Base-by-base conservation (phyloP, 2,113 vertebrate genomes). In the Jacana jacana region DNA sequence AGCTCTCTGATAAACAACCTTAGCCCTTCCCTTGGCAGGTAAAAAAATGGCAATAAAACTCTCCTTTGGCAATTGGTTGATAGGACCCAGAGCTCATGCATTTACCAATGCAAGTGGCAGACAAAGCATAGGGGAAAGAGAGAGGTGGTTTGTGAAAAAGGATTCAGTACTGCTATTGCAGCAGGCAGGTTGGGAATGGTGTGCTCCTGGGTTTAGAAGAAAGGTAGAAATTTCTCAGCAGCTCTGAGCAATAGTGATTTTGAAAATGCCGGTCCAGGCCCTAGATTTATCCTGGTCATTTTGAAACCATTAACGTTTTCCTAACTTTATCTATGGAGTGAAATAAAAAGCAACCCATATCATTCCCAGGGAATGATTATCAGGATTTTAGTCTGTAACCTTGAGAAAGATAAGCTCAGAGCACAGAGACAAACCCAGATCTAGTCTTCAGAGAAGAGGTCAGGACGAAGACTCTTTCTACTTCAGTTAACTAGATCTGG, bases 1-100 rank as follows among this genome's bases (percentile, higher is more conserved):
- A 82, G 44, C 39, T 93, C 48, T 79, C 73, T 93, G 95, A 93
- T 82, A 87, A 95, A 89, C 70, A 93, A 11, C 49, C 39, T 92
- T 46, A 66, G 72, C 40, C 61, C 88, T 92, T 69, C 66, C 79
- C 48, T 85, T 87, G 63, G 49, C 49, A 89, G 48, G 82, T 79
- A 55, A 91, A 92, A 72, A 88, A 88, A 64, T 5, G 24, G 30
- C 48, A 87, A 65, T 94, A 91, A 92, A 92, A 69, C 9, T 87
- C 61, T 88, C 57, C 9, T 65, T 88, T 80, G 80, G 51, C 69
- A 90, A 80, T 64, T 63, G 58, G 71, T 66, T 93, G 87, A 86
- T 37, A 75, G 85, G 77, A 80, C 75, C 66, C 89, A 93, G 91
- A 94, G 70, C 61, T 91, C 93, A 57, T 54, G 37, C 52, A 35